Base-by-base conservation (phyloP, 1,140 invertebrate genomes). In the Trachelipus rathkii region DNA sequence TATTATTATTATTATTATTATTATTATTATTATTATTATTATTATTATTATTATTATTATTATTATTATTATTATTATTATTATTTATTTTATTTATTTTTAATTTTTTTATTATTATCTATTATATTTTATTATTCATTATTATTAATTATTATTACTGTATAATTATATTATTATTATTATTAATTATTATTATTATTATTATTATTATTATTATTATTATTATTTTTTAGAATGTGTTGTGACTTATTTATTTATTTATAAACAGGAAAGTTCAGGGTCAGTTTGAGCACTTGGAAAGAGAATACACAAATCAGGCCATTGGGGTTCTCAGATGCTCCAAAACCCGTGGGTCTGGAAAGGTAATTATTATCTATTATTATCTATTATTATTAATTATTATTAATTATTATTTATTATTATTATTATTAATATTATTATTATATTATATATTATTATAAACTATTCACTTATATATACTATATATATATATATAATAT, bases 271-370 rank as follows among this genome's bases (percentile, higher is more conserved):
- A 90, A 83, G 91, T 92, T 81, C 90, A 91, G 84, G 87, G 88
- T 24, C 90, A 91, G 82, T 89, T 91, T 83, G 88, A 91, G 78
- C 90, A 91, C 77, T 85, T 91, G 82, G 90, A 91, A 82, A 88
- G 90, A 80, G 90, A 91, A 82, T 91, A 91, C 82, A 86, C 88
- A 73, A 87, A 89, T 79, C 89, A 90, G 80, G 90, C 90, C 71
- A 87, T 91, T 69, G 90, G 90, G 72, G 89, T 89, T 74, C 85
- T 92, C 15, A 85, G 89, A 43, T 86, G 85, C 69, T 89, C 88
- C 78, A 90, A 90, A 83, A 88, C 88, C 7, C 85, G 89, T 73
- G 89, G 88, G 53, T 89, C 87, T 68, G 89, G 89, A 80, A 91
- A 91, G 87, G 90, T 91, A 84, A 88, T 87, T 83, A 66, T 45